Percentiles rank a stretch among this genome's conserved stretches.
These are phyloP conservation scores for Trididemnum miniatum DNA, from an alignment of 23 tunicate species.

Conservation along the genomic window DNA sequence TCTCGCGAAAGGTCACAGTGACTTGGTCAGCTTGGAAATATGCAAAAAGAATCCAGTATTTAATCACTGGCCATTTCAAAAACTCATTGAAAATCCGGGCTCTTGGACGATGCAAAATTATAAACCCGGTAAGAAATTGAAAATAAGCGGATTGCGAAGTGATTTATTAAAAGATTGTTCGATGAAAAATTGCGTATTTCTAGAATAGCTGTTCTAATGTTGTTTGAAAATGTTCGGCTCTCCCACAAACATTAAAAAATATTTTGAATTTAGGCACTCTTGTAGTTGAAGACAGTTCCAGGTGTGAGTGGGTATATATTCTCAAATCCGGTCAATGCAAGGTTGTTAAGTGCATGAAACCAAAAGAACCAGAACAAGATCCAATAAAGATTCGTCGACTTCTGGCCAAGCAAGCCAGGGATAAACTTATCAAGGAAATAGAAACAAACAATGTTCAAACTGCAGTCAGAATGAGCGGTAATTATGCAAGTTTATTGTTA, in stretches of 20 bases:
- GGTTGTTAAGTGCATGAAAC: slow-evolving; percentile 87
- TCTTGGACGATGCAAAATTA: slow-evolving; percentile 97
- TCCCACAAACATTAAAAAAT: too few relatives aligned
- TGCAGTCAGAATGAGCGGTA: slow-evolving; percentile 14
- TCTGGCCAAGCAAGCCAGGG: slow-evolving; percentile 68
- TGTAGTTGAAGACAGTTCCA: slow-evolving; percentile 76
- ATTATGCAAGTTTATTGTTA: too few relatives aligned
- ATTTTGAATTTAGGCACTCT: slow-evolving; percentile 57
- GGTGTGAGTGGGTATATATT: slow-evolving; percentile 90
- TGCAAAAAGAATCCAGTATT: slow-evolving; percentile 91
- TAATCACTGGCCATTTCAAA: slow-evolving; percentile 93
- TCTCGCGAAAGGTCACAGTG: slow-evolving; percentile 70
- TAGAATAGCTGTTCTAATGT: too few relatives aligned
- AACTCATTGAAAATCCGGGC: slow-evolving; percentile 70
- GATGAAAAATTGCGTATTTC: too few relatives aligned
- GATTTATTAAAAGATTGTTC: too few relatives aligned
- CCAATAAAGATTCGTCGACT: slow-evolving; percentile 43
- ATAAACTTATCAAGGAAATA: slow-evolving; percentile 67
- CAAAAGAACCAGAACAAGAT: slow-evolving; percentile 82
- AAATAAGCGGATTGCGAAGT: too few relatives aligned
- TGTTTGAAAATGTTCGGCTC: too few relatives aligned
- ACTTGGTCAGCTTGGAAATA: slow-evolving; percentile 54
- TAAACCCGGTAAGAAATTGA: slow-evolving; percentile 75
- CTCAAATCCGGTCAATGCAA: slow-evolving; percentile 91
- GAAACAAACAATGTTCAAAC: slow-evolving; percentile 62